Percentiles rank a stretch among this genome's conserved stretches.
Conservation (phyloP, 2,797 vertebrate species). For the Typhlichthys subterraneus region DNA sequence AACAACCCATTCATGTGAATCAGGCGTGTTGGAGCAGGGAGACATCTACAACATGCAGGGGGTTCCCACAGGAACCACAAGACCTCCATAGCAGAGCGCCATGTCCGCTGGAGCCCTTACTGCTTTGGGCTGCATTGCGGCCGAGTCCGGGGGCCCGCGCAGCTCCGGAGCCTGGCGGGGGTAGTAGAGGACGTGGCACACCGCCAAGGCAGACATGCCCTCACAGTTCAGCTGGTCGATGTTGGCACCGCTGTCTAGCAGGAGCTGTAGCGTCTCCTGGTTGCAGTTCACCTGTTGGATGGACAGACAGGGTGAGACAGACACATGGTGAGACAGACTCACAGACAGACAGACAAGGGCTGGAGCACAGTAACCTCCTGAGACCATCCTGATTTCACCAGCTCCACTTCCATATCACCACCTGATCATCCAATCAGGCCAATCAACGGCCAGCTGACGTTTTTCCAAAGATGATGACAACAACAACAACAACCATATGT, state of each 20-base stretch:
- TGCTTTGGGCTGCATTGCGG: conserved; percentile 55
- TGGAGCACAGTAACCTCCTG: too few relatives aligned
- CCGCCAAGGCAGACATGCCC: conserved; percentile 81
- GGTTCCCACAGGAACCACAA: too few relatives aligned
- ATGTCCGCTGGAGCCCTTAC: neutral
- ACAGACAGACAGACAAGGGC: neutral
- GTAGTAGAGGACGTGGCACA: conserved; percentile 83
- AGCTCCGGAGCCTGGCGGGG: conserved; percentile 68
- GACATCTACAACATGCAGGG: too few relatives aligned
- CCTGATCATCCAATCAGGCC: too few relatives aligned
- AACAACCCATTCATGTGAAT: too few relatives aligned
- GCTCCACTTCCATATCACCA: too few relatives aligned
- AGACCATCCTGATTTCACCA: too few relatives aligned
- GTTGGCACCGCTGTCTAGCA: conserved; percentile 84
- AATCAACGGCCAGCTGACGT: too few relatives aligned
- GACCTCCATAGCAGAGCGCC: too few relatives aligned
- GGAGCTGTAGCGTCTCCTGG: conserved; percentile 75
- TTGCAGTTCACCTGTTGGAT: conserved; percentile 77
- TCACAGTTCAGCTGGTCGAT: conserved; percentile 83
- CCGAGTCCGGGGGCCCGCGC: conserved; percentile 62
- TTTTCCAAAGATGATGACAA: too few relatives aligned
- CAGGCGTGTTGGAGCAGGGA: too few relatives aligned
- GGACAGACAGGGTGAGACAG: neutral
- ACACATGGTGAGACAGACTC: neutral
- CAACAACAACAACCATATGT: too few relatives aligned